Evolutionary conservation across 2,113 vertebrate genomes (phyloP).

Genomic region (Hyaena hyaena): DNA sequence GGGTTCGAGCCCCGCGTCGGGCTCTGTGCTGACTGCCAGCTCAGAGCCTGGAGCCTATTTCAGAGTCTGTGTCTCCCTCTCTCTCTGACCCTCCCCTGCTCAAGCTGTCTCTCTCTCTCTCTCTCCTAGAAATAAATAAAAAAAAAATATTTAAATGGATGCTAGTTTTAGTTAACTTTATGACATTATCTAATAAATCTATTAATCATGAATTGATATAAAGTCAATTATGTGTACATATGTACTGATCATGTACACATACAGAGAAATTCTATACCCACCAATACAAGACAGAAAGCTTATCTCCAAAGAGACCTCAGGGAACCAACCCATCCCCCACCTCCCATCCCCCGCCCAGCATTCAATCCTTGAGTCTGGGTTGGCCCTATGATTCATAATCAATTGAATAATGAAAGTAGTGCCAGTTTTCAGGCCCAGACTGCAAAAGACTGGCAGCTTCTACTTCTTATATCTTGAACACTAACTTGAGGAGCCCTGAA

Average conservation of each 20-base stretch:
- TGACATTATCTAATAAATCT: slow-evolving; percentile 34
- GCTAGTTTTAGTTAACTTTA: not conserved
- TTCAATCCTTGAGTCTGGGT: not conserved
- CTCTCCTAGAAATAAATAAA: no score
- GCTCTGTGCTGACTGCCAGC: no score
- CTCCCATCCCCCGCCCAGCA: no score
- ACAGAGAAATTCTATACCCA: not conserved
- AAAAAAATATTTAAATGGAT: slow-evolving; percentile 3
- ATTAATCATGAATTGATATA: not conserved
- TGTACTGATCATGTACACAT: not conserved
- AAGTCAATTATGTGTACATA: not conserved
- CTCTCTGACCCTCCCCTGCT: no score
- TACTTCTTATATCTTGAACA: not conserved
- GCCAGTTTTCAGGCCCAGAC: not conserved
- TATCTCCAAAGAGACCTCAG: not conserved
- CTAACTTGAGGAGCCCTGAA: not conserved
- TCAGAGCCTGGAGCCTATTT: no score
- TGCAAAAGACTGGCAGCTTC: not conserved
- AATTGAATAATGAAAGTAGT: not conserved
- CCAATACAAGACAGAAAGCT: not conserved
- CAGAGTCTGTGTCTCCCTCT: no score
- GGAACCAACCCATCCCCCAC: not conserved
- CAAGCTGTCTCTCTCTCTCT: no score
- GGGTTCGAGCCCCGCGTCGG: no score
- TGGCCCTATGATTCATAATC: not conserved